Evolutionary conservation across 2,113 vertebrate species (phyloP), one percentile per base, ranked within the genome.

Genomic region (Eolophus roseicapilla): DNA sequence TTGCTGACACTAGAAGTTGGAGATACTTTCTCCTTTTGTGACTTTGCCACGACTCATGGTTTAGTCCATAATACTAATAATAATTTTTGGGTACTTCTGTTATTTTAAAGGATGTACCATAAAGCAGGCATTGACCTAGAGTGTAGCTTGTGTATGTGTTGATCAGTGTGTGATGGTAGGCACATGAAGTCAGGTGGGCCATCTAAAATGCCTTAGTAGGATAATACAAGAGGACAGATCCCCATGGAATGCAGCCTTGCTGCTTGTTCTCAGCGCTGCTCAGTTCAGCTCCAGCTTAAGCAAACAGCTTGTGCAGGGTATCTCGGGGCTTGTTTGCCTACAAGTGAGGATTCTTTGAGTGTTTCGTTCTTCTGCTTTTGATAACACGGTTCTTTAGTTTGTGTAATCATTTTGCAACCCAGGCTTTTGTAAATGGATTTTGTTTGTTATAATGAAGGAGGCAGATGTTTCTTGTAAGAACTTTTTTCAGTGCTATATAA

Each of bases 401-500:
- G 80, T 92, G 47, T 88, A 91, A 84, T 83, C 25, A 3, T 91
- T 94, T 52, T 73, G 80, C 83, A 94, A 86, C 44, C 20, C 65
- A 10, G 59, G 29, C 44, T 91, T 95, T 92, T 74, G 52, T 85
- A 92, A 79, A 84, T 82, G 37, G 47, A 16, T 49, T 90, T 69
- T 95, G 74, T 92, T 95, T 86, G 67, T 95, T 89, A 6, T 14
- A 25, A 55, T 53, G 69, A 84, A 83, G 27, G 55, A 86, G 86
- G 37, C 86, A 92, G 88, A 68, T 95, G 83, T 84, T 93, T 92
- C 57, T 91, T 85, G 18, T 88, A 91, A 79, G 77, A 59, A 41
- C 3, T 74, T 71, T 14, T 10, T 69, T 25, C 27, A 37, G 50
- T 52, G 64, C 52, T 62, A 6, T 65, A 6, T 67, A 55, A 63